Base-by-base conservation (phyloP, 2,113 vertebrate species). In the Podarcis raffonei region DNA sequence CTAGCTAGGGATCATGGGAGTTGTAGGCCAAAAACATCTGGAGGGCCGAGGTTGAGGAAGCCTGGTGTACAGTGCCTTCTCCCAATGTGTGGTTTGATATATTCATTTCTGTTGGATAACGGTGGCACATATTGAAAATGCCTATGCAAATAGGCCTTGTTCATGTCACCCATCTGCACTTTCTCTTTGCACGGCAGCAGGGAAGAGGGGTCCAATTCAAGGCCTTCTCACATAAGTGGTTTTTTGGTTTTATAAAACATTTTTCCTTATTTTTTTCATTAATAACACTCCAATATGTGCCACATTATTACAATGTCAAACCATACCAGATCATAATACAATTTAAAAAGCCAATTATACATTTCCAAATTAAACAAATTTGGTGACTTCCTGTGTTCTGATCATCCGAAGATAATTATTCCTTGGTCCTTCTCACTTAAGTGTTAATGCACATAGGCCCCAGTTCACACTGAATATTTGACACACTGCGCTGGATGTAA, bases 31-130 rank as follows among this genome's bases (percentile, higher is more conserved):
- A 53, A 53, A 53, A 53, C 11, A 53, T 53, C 48, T 53, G 48
- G 11, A 53, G 11, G 48, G 48, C 48, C 48, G 0, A 53, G 11
- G 48, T 2, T 53, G 48, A 53, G 48, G 48, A 53, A 53, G 9
- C 48, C 48, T 53, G 48, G 12, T 53, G 11, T 53, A 53, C 48
- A 53, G 48, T 53, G 48, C 11, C 89, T 4, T 0, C 85, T 78
- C 6, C 30, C 42, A 0, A 0, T 83, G 66, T 53, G 11, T 2
- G 2, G 23, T 57, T 83, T 76, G 5, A 22, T 22, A 62, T 27
- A 57, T 69, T 53, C 11, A 69, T 65, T 81, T 81, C 30, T 35
- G 23, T 42, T 30, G 30, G 30, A 1, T 32, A 62, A 76, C 30
- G 9, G 66, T 15, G 32, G 18, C 9, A 11, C 6, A 20, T 57